Evolutionary conservation across 2,888 invertebrate genomes (phyloP).

Genomic region (Pammene aurita): DNA sequence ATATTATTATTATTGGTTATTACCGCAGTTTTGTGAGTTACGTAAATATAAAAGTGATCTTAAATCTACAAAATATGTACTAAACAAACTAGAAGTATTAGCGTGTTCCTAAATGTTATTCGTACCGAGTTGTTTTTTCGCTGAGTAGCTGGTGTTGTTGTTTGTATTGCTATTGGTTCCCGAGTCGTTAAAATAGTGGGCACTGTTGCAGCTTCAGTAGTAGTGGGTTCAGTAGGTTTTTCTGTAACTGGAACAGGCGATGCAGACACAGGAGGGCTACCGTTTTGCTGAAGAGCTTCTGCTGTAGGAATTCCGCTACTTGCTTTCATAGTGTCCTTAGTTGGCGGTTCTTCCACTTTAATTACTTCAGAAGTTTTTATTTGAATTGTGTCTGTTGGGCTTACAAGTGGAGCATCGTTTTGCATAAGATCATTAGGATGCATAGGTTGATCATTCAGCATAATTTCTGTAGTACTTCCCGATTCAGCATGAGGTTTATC

Average conservation of each 20-base stretch:
- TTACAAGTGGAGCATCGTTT: slow-evolving; percentile 23
- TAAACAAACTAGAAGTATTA: slow-evolving; percentile 21
- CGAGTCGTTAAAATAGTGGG: slow-evolving; percentile 15
- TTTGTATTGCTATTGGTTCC: slow-evolving; percentile 2
- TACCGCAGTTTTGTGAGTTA: slow-evolving; percentile 17
- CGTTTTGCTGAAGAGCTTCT: slow-evolving; percentile 66
- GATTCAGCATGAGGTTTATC: slow-evolving; percentile 7
- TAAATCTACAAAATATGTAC: slow-evolving; percentile 11
- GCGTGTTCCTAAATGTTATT: slow-evolving; percentile 12
- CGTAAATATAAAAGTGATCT: slow-evolving; percentile 22
- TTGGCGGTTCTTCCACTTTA: slow-evolving; percentile 19
- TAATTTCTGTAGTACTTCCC: slow-evolving; percentile 1
- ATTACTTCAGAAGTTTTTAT: slow-evolving; percentile 24
- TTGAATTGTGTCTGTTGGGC: slow-evolving; percentile 20
- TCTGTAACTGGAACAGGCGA: slow-evolving; percentile 47
- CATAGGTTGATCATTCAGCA: slow-evolving; percentile 19
- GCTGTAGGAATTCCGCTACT: slow-evolving; percentile 61
- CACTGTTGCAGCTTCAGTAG: slow-evolving; percentile 45
- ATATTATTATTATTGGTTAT: too few species aligned
- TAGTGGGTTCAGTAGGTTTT: slow-evolving; percentile 53
- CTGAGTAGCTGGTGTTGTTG: slow-evolving; percentile 22
- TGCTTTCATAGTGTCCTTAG: slow-evolving; percentile 43
- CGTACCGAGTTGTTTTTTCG: slow-evolving; percentile 31
- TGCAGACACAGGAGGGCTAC: slow-evolving; percentile 43
- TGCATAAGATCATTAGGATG: slow-evolving; percentile 20